Evolutionary conservation across 2,113 vertebrate species (phyloP), one percentile per base, ranked within the genome.

Genomic region (Falco punctatus): DNA sequence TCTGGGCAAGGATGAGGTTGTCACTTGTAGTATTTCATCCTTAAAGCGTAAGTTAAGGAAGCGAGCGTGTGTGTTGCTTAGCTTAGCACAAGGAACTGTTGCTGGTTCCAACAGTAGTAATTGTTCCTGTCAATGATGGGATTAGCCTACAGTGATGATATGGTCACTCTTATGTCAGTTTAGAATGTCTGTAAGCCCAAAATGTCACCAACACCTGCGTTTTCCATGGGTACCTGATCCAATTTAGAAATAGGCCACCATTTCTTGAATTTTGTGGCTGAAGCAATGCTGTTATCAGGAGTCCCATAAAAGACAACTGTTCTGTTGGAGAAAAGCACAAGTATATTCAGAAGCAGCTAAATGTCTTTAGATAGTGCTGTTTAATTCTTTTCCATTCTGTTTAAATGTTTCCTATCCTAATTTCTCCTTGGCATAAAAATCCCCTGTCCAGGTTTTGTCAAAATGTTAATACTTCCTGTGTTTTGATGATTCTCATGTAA

Each of bases 391-490:
- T 86, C 66, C 62, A 59, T 92, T 86, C 88, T 92, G 33, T 89
- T 94, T 81, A 95, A 96, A 81, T 46, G 86, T 95, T 88, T 78
- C 84, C 49, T 22, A 95, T 80, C 92, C 61, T 70, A 87, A 49
- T 94, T 94, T 91, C 94, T 61, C 42, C 52, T 92, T 78, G 54
- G 38, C 81, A 70, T 79, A 40, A 91, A 97, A 92, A 83, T 33
- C 12, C n/a, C 22, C 59, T 71, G 85, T 91, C 91, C 92, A 96
- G 89, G 22, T 93, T 95, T 96, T 83, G 71, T 59, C 49, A 88
- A 97, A 93, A 95, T 92, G 57, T 92, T 97, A 96, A 78, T 95
- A 86, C 48, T 52, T 90, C 87, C 84, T 94, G 44, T 78, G 86
- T 94, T 90, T 94, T 94, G 94, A 93, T 91, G 88, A 92, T 92